Evolutionary conservation across 2,797 vertebrate genomes (phyloP).

Genomic region (Pangasius sanitwongsei): DNA sequence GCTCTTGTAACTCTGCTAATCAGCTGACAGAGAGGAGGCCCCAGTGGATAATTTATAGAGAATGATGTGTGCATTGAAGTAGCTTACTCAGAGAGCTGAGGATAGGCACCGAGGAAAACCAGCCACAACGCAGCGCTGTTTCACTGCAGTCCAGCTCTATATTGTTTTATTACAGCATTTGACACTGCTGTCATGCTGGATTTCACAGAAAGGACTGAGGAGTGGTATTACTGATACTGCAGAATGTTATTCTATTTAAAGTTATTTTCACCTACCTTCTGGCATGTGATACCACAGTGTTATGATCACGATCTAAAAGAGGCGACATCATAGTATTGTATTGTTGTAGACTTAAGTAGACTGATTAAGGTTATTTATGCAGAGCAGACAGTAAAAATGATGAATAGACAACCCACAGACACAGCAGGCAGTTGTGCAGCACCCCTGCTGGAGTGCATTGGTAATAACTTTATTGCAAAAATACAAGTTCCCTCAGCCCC

Average conservation of each 20-base stretch:
- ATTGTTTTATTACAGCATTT: background rate
- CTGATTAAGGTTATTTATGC: background rate
- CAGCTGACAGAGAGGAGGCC: background rate
- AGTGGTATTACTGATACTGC: background rate
- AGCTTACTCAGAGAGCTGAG: background rate
- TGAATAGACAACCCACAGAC: conserved; percentile 42
- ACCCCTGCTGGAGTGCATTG: conserved; percentile 79
- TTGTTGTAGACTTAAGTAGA: background rate
- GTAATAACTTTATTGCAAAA: conserved; percentile 90
- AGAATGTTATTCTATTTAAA: background rate
- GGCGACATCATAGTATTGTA: too few species aligned
- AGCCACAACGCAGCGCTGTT: conserved; percentile 14
- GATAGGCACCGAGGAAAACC: conserved; percentile 1
- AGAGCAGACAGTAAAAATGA: background rate
- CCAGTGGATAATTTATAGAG: background rate
- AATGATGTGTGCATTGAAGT: background rate
- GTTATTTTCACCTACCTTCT: background rate
- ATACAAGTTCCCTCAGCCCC: conserved; percentile 85
- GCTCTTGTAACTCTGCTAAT: background rate
- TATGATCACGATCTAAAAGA: background rate
- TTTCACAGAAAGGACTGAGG: background rate
- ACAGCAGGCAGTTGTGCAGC: conserved; percentile 71
- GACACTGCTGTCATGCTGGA: background rate
- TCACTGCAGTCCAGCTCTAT: background rate
- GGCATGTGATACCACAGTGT: background rate